A percentile compares a stretch with the other conserved stretches of the same genome.
Evolutionary conservation across 1,140 invertebrate genomes (phyloP).

Genomic region (Rhopalosiphum padi): DNA sequence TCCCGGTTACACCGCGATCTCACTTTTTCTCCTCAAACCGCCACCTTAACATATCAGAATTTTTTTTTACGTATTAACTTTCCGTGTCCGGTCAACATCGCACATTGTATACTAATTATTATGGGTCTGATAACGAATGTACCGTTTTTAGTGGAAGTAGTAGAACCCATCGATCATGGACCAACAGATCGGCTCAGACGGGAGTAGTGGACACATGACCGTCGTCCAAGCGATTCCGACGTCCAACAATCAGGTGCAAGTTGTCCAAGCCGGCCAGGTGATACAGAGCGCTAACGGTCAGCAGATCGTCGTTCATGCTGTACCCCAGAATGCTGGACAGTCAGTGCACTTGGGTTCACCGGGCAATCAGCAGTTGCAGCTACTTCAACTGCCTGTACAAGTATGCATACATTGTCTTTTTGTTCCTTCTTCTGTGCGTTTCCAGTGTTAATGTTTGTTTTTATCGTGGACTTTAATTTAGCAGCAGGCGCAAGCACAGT

Average conservation of each 20-base stretch:
- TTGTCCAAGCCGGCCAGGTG: conserved; percentile 67
- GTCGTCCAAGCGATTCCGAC: conserved; percentile 64
- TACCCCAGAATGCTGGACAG: conserved; percentile 59
- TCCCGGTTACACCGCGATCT: background rate
- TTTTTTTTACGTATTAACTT: background rate
- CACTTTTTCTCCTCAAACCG: no score
- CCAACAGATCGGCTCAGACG: conserved; percentile 60
- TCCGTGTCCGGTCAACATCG: background rate
- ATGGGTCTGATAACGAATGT: background rate
- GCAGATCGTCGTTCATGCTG: conserved; percentile 62
- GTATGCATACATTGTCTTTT: background rate
- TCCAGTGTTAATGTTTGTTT: background rate
- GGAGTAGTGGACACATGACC: conserved; percentile 61
- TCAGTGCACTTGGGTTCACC: background rate
- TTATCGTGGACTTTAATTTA: conserved; percentile 63
- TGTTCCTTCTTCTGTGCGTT: background rate
- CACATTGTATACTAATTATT: background rate
- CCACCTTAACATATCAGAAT: background rate
- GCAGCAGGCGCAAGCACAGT: conserved; percentile 73
- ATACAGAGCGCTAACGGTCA: conserved; percentile 62
- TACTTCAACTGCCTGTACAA: conserved; percentile 38
- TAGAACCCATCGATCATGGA: conserved; percentile 60
- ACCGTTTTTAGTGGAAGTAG: background rate
- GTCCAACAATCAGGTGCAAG: conserved; percentile 61
- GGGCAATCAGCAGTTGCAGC: background rate